These are phyloP conservation scores for Carcinoscorpius rotundicauda DNA, from an alignment of 1,140 invertebrate genomes.

Conservation along the genomic window DNA sequence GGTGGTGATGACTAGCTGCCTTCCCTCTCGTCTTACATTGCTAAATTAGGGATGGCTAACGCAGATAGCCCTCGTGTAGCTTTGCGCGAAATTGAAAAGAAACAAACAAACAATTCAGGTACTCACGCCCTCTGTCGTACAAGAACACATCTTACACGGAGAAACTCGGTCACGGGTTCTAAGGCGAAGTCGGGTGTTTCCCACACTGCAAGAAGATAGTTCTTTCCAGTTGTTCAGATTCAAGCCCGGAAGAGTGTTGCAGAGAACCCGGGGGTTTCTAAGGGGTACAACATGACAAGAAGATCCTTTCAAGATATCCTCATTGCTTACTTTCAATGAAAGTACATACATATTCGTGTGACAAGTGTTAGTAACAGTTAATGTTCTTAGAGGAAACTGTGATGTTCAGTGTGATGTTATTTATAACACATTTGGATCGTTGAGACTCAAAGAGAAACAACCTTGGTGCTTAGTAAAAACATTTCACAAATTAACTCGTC, in stretches of 20 bases:
- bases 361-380: slow-evolving; percentile 2
- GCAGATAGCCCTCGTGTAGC: too few relatives aligned
- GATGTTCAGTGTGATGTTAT: background rate
- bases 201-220: slow-evolving; percentile 31
- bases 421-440: background rate
- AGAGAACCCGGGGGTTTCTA: slow-evolving; percentile 41
- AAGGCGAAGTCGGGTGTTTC: slow-evolving; percentile 35
- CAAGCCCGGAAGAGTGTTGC: slow-evolving; percentile 33
- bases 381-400: slow-evolving; percentile 14
- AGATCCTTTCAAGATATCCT: background rate
- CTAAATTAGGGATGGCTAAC: too few relatives aligned
- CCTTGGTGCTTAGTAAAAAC: too few relatives aligned
- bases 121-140: slow-evolving; percentile 46
- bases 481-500: too few relatives aligned
- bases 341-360: background rate
- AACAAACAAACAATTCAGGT: too few relatives aligned
- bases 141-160: slow-evolving; percentile 48
- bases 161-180: slow-evolving; percentile 41
- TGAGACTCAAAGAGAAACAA: background rate
- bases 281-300: slow-evolving; percentile 9
- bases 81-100: too few relatives aligned
- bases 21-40: too few relatives aligned
- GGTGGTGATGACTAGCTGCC: too few relatives aligned
- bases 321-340: background rate
- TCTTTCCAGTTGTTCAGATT: slow-evolving; percentile 40